Evolutionary conservation across 2,797 vertebrate genomes (phyloP), one percentile per base, ranked within the genome.

Genomic region (Megalops cyprinoides): DNA sequence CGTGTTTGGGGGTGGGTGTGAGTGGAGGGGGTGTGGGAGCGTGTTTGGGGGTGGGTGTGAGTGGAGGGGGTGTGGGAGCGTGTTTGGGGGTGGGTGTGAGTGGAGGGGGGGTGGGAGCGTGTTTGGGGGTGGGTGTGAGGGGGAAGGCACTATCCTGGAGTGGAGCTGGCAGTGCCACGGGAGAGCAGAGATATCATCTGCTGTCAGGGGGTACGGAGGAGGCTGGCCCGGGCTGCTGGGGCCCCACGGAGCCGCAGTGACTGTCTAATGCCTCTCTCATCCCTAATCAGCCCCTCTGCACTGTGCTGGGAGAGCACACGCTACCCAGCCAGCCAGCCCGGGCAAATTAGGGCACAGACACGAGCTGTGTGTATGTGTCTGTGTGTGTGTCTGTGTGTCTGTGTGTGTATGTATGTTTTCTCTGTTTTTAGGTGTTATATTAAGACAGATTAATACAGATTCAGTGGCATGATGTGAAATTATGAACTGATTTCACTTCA

Each of bases 171-270:
- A 14, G n/a, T 25, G 92, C 93, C 79, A 60, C 67, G 84, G 93
- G 91, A 93, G 92, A 93, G 94, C 94, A 94, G 92, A 95, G 95
- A 95, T 95, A 94, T 95, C 92, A 94, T 94, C 93, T 93, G 94
- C 94, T 93, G 93, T 87, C 1, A 49, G 90, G 89, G 90, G 87
- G 87, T 86, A 84, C 88, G 88, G 90, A 86, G 88, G 85, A 86
- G 81, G 87, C 87, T 85, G 84, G 87, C 34, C 62, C 87, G 53
- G 88, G 89, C 90, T 91, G 92, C 92, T 91, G 87, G 88, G 81
- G 86, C 90, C 83, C 91, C 80, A 85, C 84, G 82, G 82, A 85
- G 82, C 84, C 87, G 89, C 79, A 84, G 87, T 86, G 86, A 90
- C 90, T 91, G 76, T 49, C 81, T 82, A 92, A 92, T 93, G 92